Percentiles rank a stretch among this genome's conserved stretches.
Conservation (phyloP, 2,888 invertebrate genomes). For the Erebia aethiops region DNA sequence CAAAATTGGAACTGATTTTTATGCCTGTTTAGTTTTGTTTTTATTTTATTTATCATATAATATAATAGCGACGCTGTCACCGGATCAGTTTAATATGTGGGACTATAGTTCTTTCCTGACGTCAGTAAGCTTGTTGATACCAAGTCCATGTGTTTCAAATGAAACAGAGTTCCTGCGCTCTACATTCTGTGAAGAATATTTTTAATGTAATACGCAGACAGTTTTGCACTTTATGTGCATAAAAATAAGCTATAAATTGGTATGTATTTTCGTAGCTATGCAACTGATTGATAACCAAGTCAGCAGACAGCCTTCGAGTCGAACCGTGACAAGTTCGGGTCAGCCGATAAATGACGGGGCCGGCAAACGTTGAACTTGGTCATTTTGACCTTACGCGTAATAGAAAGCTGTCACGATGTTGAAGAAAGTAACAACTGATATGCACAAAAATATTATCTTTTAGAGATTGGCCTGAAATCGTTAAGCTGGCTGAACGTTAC, state of each 20-base stretch:
- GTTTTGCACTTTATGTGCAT: conserved; percentile 19
- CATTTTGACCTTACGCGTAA: conserved; percentile 26
- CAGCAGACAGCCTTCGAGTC: conserved; percentile 43
- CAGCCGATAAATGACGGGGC: conserved; percentile 34
- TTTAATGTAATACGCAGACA: conserved; percentile 2
- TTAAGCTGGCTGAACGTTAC: too few species aligned
- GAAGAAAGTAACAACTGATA: conserved; percentile 17
- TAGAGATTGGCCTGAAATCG: too few species aligned
- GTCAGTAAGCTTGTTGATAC: conserved; percentile 19
- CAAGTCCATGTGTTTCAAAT: conserved; percentile 26
- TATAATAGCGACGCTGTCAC: too few species aligned
- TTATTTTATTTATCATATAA: too few species aligned
- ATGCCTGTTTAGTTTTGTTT: too few species aligned
- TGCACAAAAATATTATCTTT: background rate
- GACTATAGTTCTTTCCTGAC: conserved; percentile 7
- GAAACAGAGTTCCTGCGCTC: conserved; percentile 10
- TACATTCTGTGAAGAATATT: conserved; percentile 15
- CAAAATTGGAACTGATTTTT: too few species aligned
- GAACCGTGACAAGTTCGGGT: conserved; percentile 41
- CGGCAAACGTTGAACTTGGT: conserved; percentile 31
- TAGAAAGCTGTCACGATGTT: conserved; percentile 28
- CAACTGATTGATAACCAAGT: conserved; percentile 37
- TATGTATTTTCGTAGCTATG: conserved; percentile 11
- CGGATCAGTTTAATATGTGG: too few species aligned
- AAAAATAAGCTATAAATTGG: conserved; percentile 19